Percentiles rank a stretch among this genome's conserved stretches.
Conservation (phyloP, 1,140 invertebrate species). For the Eupristina koningsbergeri region DNA sequence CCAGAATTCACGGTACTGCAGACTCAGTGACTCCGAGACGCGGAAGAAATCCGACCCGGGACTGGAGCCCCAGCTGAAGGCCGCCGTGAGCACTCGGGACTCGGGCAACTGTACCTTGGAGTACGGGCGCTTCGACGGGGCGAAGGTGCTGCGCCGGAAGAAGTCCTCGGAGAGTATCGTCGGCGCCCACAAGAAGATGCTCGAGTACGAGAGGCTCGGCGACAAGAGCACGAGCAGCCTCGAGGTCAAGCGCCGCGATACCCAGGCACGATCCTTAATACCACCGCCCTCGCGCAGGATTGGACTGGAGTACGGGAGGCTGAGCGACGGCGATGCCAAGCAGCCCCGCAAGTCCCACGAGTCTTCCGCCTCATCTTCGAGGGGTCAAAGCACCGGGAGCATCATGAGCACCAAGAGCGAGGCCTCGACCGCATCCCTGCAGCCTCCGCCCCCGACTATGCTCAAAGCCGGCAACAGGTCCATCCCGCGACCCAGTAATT, state of each 20-base stretch:
- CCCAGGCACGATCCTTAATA: conserved; percentile 78
- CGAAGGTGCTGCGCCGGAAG: conserved; percentile 71
- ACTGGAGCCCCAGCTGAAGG: conserved; percentile 8
- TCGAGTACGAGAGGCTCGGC: conserved; percentile 67
- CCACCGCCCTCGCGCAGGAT: conserved; percentile 76
- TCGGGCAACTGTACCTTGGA: conserved; percentile 67
- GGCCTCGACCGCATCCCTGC: conserved; percentile 76
- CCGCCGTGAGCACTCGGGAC: conserved; percentile 59
- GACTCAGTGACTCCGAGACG: conserved; percentile 75
- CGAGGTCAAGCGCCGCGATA: conserved; percentile 69
- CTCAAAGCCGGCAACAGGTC: conserved; percentile 65
- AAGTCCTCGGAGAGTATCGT: conserved; percentile 73
- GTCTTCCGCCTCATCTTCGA: conserved; percentile 53
- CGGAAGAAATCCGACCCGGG: conserved; percentile 69
- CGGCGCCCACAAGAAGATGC: conserved; percentile 60
- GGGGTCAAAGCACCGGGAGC: conserved; percentile 71
- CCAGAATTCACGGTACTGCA: conserved; percentile 74
- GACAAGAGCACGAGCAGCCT: conserved; percentile 47
- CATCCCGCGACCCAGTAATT: conserved; percentile 77
- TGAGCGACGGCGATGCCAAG: conserved; percentile 75
- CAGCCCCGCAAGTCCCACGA: conserved; percentile 56
- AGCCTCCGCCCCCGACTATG: conserved; percentile 75
- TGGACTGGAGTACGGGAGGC: conserved; percentile 73
- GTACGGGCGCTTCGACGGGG: conserved; percentile 64
- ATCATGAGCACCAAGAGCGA: conserved; percentile 72